A percentile compares a stretch with the other conserved stretches of the same genome.
phyloP scores from a whole-genome alignment of 2,113 vertebrate genomes.

The Glaucomys volans region DNA sequence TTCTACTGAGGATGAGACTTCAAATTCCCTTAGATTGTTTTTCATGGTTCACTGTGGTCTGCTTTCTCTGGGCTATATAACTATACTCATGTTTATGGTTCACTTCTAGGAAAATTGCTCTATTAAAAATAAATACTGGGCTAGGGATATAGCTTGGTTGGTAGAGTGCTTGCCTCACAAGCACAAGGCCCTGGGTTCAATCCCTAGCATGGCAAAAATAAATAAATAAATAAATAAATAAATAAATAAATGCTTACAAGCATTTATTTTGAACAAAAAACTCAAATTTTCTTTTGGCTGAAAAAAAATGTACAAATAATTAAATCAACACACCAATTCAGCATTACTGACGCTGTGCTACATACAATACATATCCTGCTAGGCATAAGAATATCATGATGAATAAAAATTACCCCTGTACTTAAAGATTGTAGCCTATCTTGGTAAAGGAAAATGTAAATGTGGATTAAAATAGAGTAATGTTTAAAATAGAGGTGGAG shows the following conservation, averaged over 20 bases:
- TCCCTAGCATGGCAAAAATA: too few species aligned
- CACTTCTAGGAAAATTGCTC: neutral
- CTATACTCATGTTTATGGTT: neutral
- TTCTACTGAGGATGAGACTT: neutral
- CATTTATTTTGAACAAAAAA: neutral
- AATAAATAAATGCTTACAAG: neutral
- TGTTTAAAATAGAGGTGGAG: neutral
- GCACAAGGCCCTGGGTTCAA: too few species aligned
- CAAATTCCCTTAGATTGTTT: slow-evolving; percentile 2
- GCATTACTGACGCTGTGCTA: neutral
- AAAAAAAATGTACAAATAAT: neutral
- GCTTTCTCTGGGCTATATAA: neutral
- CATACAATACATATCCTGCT: neutral
- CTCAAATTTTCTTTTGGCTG: neutral
- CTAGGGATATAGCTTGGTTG: too few species aligned
- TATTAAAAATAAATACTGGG: slow-evolving; percentile 46
- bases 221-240: too few species aligned
- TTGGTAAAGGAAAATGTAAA: neutral
- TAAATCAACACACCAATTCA: neutral
- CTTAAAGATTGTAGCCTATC: neutral
- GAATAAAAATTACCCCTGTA: neutral
- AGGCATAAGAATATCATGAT: neutral
- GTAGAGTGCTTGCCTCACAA: too few species aligned
- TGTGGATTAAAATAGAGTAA: neutral
- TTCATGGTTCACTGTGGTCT: neutral